Conservation (phyloP, 2,888 invertebrate species). For the Mythimna loreyi region DNA sequence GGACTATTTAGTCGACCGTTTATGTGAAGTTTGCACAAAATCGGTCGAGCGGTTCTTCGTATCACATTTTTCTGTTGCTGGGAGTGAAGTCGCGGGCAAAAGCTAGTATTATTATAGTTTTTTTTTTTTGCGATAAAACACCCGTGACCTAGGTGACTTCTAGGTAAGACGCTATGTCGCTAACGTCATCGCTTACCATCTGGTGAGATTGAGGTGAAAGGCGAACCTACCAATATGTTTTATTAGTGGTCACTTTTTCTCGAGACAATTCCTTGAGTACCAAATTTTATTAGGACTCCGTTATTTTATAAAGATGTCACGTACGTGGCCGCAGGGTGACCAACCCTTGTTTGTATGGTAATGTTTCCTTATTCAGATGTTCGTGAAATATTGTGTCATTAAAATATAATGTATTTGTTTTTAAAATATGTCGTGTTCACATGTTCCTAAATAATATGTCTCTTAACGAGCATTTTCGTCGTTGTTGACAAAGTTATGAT, state of each 20-base stretch:
- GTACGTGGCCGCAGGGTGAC: conserved; percentile 8
- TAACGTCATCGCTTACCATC: too few species aligned
- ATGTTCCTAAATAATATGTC: not conserved
- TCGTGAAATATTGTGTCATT: conserved; percentile 27
- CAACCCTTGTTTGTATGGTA: conserved; percentile 39
- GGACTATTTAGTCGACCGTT: too few species aligned
- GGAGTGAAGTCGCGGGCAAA: too few species aligned
- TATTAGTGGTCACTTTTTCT: not conserved
- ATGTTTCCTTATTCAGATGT: conserved; percentile 40
- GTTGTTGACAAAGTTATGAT: conserved; percentile 11
- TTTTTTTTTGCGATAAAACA: too few species aligned
- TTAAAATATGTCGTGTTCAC: conserved; percentile 5
- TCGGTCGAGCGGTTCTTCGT: too few species aligned
- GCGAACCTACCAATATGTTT: too few species aligned
- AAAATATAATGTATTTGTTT: conserved; percentile 7
- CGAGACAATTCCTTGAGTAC: not conserved
- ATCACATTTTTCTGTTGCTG: too few species aligned
- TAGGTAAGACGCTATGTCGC: too few species aligned
- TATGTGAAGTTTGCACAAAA: too few species aligned
- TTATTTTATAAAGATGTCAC: conserved; percentile 28
- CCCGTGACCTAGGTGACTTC: too few species aligned
- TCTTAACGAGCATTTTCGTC: not conserved
- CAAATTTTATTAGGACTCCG: not conserved
- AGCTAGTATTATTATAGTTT: too few species aligned
- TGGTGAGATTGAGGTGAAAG: too few species aligned